phyloP scores from a whole-genome alignment of 2,888 invertebrate genomes.

The Orthosia gothica region DNA sequence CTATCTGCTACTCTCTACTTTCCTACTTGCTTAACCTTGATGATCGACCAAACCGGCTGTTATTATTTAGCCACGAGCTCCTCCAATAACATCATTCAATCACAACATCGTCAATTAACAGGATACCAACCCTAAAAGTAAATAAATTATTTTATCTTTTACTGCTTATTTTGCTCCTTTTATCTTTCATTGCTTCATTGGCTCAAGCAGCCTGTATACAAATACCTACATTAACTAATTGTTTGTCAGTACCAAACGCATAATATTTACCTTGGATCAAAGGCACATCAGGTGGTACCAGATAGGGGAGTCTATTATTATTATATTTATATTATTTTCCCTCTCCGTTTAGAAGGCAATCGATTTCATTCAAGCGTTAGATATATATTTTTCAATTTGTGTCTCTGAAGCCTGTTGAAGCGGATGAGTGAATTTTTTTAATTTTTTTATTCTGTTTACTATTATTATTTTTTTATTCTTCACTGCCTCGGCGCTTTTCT shows the following conservation, averaged over 20 bases:
- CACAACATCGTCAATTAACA: not conserved
- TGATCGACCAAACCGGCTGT: too few species aligned
- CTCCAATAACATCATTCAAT: too few species aligned
- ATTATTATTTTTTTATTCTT: too few species aligned
- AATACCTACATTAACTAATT: constrained; percentile 73
- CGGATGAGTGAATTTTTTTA: constrained; percentile 21
- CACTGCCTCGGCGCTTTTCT: too few species aligned
- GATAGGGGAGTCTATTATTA: constrained; percentile 70
- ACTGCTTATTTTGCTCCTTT: not conserved
- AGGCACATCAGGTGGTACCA: constrained; percentile 79
- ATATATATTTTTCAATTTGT: constrained; percentile 61
- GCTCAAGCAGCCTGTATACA: constrained; percentile 37
- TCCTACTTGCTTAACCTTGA: too few species aligned
- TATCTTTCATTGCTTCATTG: constrained; percentile 3
- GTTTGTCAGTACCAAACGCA: constrained; percentile 76
- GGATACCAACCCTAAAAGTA: not conserved
- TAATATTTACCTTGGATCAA: constrained; percentile 80
- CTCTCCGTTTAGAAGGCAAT: constrained; percentile 66
- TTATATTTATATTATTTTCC: constrained; percentile 65
- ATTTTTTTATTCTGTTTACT: too few species aligned
- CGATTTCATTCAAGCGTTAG: constrained; percentile 55
- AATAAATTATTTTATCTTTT: not conserved
- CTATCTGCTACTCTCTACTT: too few species aligned
- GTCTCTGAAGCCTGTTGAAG: constrained; percentile 21
- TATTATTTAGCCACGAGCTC: too few species aligned